Base-by-base conservation (phyloP, 2,113 vertebrate species). In the Cettia cetti region DNA sequence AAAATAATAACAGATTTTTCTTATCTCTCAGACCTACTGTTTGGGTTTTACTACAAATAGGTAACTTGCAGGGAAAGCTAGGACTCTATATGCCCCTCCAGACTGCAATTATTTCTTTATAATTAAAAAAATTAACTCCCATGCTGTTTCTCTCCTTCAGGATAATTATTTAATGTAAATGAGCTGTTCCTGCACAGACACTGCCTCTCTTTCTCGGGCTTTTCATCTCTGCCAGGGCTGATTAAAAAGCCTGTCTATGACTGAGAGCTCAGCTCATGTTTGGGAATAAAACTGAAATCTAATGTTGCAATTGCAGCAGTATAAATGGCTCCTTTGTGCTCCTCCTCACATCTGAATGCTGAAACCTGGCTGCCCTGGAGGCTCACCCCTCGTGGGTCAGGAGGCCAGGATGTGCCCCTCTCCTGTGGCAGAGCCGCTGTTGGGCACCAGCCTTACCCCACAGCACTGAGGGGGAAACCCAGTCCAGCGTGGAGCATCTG, bases 241-340 rank as follows among this genome's bases (percentile, higher is more conserved):
- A 97, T 87, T 97, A 95, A 97, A 97, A 97, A 93, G 97, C 72
- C 89, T 47, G 74, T 65, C 97, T 95, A 53, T 86, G 93, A 87
- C 84, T 79, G 85, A 96, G 95, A 96, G 95, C 93, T 95, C 94
- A 42, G 88, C 89, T 91, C 78, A 71, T 97, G 94, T 94, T 96
- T 96, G 95, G 87, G 96, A 94, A 94, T 91, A 96, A 87, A 97
- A 97, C 97, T 95, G 94, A 92, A 97, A 97, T 95, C 86, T 90
- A 94, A 93, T 86, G 94, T 95, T 93, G 96, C 96, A 97, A 96
- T 92, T 95, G 95, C 95, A 86, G 91, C 23, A 4, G 93, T 76
- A 98, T 86, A 97, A 98, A 97, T 90, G 69, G 92, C 42, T 71
- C 70, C 95, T 97, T 98, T 98, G 96, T 98, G 91, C 80, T 97